Percentiles rank a stretch among this genome's conserved stretches.
phyloP scores from a whole-genome alignment of 2,797 vertebrate genomes.

The Pipistrellus kuhlii region DNA sequence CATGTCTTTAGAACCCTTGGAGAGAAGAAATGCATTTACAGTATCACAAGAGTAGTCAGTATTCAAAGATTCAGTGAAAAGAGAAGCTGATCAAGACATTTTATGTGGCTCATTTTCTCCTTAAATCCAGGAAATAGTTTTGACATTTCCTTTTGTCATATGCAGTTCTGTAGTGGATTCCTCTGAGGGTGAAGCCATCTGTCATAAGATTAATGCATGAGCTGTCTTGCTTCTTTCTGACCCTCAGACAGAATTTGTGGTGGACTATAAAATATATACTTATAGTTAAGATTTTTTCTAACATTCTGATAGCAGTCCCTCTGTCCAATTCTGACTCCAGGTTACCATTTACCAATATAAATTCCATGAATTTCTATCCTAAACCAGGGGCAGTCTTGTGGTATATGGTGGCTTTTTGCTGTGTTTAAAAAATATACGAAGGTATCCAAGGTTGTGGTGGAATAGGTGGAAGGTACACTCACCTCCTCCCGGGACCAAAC shows the following conservation, averaged over 20 bases:
- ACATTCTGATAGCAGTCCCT: conserved; percentile 38
- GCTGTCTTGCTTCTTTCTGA: conserved; percentile 57
- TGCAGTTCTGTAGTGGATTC: conserved; percentile 25
- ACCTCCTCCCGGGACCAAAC: not conserved
- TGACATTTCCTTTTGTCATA: conserved; percentile 68
- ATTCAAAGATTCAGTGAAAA: conserved; percentile 50
- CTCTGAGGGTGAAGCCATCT: conserved; percentile 62
- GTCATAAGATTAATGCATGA: conserved; percentile 52
- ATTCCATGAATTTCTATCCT: conserved; percentile 21
- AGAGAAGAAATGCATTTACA: conserved; percentile 62
- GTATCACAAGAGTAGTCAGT: not conserved
- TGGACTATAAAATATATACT: conserved; percentile 55
- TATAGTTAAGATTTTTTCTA: conserved; percentile 50
- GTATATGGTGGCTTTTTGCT: not conserved
- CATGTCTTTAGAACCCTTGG: not conserved
- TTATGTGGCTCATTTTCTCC: conserved; percentile 15
- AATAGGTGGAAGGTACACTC: not conserved
- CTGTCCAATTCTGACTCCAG: not conserved
- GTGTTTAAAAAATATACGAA: not conserved
- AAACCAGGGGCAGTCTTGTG: not conserved
- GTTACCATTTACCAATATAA: not conserved
- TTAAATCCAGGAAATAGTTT: conserved; percentile 66
- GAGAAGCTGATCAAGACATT: conserved; percentile 52
- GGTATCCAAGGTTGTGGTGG: not conserved
- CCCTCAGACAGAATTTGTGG: not conserved